Base-by-base conservation (phyloP, 1,140 invertebrate species). In the Pissodes strobi region DNA sequence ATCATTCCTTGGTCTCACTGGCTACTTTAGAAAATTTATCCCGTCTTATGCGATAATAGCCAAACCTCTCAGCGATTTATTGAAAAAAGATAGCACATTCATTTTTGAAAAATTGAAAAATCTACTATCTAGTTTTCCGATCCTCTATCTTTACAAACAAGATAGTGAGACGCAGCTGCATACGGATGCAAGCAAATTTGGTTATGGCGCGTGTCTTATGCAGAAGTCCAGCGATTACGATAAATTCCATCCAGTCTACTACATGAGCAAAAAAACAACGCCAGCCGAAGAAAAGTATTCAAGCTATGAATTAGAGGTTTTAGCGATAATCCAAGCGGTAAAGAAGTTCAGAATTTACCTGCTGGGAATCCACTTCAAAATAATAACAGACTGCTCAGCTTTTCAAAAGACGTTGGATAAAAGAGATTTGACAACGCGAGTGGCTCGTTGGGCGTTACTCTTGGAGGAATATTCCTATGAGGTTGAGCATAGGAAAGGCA, bases 331-430 rank as follows among this genome's bases (percentile, higher is more conserved):
- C 4, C 75, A 75, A 70, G 80, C 79, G 0, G 68, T 85, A 2
- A 74, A 80, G 49, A 79, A 82, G 49, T 84, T 83, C 65, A 43
- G 78, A 60, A 64, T 76, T 12, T 86, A 82, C 70, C 66, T 86
- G 22, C 67, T 79, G 13, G 79, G 78, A 13, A 79, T 71, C 46
- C 55, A 76, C 5, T 82, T 82, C 66, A 78, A 80, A 51, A 79
- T 84, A 9, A 64, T 78, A 3, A 79, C 75, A 0, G 79, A 78
- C 56, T 80, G 77, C 60, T 60, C 51, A 55, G 78, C 77, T 12
- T 75, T 80, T 25, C 57, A 45, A 39, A 64, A 56, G 52, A 70
- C 72, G 0, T 69, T 76, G 64, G 21, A 67, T 0, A 75, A 75
- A 38, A 70, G 71, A 61, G 66, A 76, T 22, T 58, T 76, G 37